A percentile compares a stretch with the other conserved stretches of the same genome.
These are phyloP conservation scores for Tolypeutes matacus DNA, from an alignment of 2,797 vertebrate genomes.

Conservation along the genomic window DNA sequence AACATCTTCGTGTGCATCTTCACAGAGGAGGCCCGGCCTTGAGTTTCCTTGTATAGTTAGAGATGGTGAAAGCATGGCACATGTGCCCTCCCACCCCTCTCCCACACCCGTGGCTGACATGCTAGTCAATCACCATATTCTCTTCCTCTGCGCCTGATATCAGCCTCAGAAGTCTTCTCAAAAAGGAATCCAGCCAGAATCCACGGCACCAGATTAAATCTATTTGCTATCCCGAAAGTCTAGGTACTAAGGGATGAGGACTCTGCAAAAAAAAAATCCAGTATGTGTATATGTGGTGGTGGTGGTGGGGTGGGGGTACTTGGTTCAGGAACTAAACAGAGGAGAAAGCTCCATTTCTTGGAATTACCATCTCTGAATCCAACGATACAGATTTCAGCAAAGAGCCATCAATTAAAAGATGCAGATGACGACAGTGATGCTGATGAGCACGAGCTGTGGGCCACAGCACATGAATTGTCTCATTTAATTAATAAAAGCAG, in stretches of 20 bases:
- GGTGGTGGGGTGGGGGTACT: background rate
- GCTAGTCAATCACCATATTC: background rate
- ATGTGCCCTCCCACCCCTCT: accelerated
- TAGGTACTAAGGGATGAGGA: background rate
- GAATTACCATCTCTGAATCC: background rate
- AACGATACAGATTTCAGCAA: background rate
- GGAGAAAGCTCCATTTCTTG: background rate
- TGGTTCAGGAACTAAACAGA: background rate
- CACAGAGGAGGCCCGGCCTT: background rate
- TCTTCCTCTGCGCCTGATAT: constrained; percentile 3
- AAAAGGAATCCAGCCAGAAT: background rate
- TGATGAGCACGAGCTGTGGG: background rate
- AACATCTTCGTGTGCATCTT: background rate
- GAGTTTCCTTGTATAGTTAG: background rate
- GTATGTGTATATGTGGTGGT: background rate
- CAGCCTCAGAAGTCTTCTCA: background rate
- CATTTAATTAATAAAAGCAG: constrained; percentile 77
- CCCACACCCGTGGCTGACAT: background rate
- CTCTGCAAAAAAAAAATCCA: background rate
- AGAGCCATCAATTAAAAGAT: background rate
- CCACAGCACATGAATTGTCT: constrained; percentile 25
- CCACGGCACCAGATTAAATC: constrained; percentile 8
- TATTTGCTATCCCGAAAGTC: background rate
- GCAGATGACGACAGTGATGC: background rate
- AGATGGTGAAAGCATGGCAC: background rate